Evolutionary conservation across 2,113 vertebrate genomes (phyloP).

Genomic region (Zosterops borbonicus): DNA sequence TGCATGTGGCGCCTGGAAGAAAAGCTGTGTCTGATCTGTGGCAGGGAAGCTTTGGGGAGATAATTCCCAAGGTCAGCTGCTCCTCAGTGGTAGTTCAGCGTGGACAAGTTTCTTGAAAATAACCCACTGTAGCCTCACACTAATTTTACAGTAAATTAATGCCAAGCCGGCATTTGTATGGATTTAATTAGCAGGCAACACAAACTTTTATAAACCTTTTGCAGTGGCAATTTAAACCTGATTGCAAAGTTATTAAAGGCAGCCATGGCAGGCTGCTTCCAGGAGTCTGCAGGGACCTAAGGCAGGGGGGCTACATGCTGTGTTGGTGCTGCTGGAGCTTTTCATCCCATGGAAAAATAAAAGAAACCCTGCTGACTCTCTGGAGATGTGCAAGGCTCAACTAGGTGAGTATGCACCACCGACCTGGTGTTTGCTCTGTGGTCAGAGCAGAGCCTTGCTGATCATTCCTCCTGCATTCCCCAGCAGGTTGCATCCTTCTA

Average conservation of each 20-base stretch:
- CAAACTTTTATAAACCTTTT: conserved; percentile 69
- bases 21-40: conserved; percentile 49
- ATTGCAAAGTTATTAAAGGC: conserved; percentile 59
- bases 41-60: conserved; percentile 46
- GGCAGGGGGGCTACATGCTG: not conserved
- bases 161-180: conserved; percentile 41
- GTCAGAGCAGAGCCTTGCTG: not conserved
- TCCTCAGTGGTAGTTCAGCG: conserved; percentile 13
- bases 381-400: not conserved
- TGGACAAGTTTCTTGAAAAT: conserved; percentile 22
- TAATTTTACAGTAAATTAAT: conserved; percentile 68
- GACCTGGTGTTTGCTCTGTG: rapidly evolving
- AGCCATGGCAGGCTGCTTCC: conserved; percentile 39
- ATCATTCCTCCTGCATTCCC: not conserved
- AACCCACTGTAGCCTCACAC: conserved; percentile 26
- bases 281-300: conserved; percentile 12
- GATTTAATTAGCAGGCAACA: conserved; percentile 71
- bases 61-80: conserved; percentile 60
- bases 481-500: not conserved
- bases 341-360: not conserved
- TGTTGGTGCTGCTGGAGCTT: not conserved
- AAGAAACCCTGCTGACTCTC: rapidly evolving
- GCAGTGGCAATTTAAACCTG: conserved; percentile 53
- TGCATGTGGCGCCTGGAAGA: conserved; percentile 67
- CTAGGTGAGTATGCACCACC: not conserved